Evolutionary conservation across 2,797 vertebrate genomes (phyloP).

Genomic region (Trematomus bernacchii): DNA sequence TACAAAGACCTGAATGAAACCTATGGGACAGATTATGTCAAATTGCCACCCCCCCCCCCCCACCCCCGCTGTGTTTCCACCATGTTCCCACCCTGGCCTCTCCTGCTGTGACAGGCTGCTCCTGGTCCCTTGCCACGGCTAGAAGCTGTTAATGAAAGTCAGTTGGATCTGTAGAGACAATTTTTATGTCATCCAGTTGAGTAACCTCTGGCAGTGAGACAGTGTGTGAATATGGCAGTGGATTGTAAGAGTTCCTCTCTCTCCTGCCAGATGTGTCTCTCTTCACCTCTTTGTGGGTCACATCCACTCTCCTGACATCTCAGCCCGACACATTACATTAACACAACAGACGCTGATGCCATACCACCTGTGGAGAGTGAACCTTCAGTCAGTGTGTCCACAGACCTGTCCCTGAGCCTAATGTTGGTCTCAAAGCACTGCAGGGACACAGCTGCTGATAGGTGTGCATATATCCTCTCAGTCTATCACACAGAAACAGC

Average conservation of each 20-base stretch:
- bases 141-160: no score
- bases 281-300: constrained; percentile 34
- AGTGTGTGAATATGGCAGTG: constrained; percentile 10
- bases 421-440: constrained; percentile 13
- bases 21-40: neutral
- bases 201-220: constrained; percentile 18
- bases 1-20: constrained; percentile 37
- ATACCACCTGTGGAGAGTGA: constrained; percentile 21
- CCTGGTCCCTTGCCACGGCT: neutral
- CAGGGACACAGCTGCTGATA: constrained; percentile 9
- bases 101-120: constrained; percentile 21
- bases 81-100: neutral
- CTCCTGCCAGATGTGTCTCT: constrained; percentile 29
- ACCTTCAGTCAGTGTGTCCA: constrained; percentile 7
- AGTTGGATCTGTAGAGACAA: no score
- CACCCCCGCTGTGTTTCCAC: neutral
- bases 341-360: constrained; percentile 36
- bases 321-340: constrained; percentile 44
- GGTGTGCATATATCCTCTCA: no score
- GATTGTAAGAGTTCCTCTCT: constrained; percentile 2
- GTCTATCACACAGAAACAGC: neutral
- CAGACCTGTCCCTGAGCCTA: constrained; percentile 17
- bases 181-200: constrained; percentile 7
- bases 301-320: constrained; percentile 44
- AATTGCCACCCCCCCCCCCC: neutral